Conservation (phyloP, 2,113 vertebrate species). For the mouse (Mus musculus) region GRCm39 chr5:81240501-81241000, state of each 20-base stretch:
- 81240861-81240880: not conserved
- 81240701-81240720: not conserved
- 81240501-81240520: not conserved
- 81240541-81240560: not conserved
- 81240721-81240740: not conserved
- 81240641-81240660: not conserved
- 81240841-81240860: not conserved
- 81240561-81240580: constrained; percentile 29
- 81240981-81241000: fast-evolving
- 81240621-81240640: not conserved
- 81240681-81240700: not conserved
- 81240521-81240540: not conserved
- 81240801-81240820: not conserved
- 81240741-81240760: too few relatives aligned
- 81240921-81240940: not conserved
- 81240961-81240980: not conserved
- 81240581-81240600: constrained; percentile 27
- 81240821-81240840: not conserved
- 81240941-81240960: not conserved
- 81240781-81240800: too few relatives aligned
- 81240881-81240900: not conserved
- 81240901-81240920: not conserved
- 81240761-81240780: not conserved
- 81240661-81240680: constrained; percentile 39
- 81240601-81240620: not conserved